Evolutionary conservation across 2,113 vertebrate species (phyloP).

Genomic region (Corapipo altera): DNA sequence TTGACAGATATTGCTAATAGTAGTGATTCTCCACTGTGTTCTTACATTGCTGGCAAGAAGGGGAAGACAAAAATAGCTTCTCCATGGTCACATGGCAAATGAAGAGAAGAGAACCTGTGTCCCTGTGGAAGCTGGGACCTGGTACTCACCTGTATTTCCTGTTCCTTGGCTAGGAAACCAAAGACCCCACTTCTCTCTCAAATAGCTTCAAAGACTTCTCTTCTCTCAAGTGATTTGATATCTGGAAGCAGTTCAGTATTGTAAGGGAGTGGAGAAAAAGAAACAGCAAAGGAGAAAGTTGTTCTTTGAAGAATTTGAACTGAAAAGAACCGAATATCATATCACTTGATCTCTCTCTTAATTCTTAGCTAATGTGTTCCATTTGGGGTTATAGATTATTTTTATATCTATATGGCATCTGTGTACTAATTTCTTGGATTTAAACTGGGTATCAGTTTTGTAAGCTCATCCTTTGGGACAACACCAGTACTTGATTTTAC

Average conservation of each 20-base stretch:
- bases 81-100: background rate
- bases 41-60: background rate
- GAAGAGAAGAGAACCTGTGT: background rate
- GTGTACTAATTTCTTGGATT: background rate
- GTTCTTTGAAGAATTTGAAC: background rate
- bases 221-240: background rate
- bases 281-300: background rate
- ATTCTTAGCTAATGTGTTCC: background rate
- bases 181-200: background rate
- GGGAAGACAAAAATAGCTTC: background rate
- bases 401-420: background rate
- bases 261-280: background rate
- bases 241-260: background rate
- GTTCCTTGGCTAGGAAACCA: background rate
- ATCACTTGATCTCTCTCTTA: background rate
- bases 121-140: background rate
- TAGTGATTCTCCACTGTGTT: background rate
- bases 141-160: background rate
- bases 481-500: background rate
- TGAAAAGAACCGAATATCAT: background rate
- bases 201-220: background rate
- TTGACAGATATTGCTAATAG: background rate
- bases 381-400: background rate
- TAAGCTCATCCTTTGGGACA: background rate
- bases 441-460: background rate